phyloP scores from a whole-genome alignment of 2,797 vertebrate species.

The Myripristis jacobus region DNA sequence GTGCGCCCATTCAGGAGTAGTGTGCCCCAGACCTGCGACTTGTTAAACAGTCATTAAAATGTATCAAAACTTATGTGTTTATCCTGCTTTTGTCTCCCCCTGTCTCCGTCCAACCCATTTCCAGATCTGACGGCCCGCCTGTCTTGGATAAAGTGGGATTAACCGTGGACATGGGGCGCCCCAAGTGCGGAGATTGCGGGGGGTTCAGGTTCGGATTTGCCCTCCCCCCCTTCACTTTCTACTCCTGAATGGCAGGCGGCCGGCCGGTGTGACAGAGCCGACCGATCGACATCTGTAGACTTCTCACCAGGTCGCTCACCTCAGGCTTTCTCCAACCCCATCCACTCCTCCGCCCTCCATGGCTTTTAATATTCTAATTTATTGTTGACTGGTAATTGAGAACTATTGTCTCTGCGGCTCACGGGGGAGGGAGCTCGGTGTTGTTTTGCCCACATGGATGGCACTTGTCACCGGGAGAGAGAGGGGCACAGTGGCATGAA shows the following conservation, averaged over 20 bases:
- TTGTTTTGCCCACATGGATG: slow-evolving; percentile 70
- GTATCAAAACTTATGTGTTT: slow-evolving; percentile 76
- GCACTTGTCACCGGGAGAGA: slow-evolving; percentile 67
- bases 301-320: slow-evolving; percentile 80
- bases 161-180: slow-evolving; percentile 60
- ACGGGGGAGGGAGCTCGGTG: slow-evolving; percentile 46
- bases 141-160: slow-evolving; percentile 94
- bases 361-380: slow-evolving; percentile 84
- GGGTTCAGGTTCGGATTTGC: slow-evolving; percentile 27
- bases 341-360: slow-evolving; percentile 41
- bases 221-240: slow-evolving; percentile 27
- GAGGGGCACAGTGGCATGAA: slow-evolving; percentile 58
- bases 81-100: slow-evolving; percentile 71
- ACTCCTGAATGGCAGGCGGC: slow-evolving; percentile 62
- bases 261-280: slow-evolving; percentile 31
- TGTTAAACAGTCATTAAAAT: slow-evolving; percentile 80
- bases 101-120: slow-evolving; percentile 39
- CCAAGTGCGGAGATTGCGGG: slow-evolving; percentile 27
- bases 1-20: slow-evolving; percentile 53
- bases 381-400: slow-evolving; percentile 76
- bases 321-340: slow-evolving; percentile 59
- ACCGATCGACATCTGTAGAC: slow-evolving; percentile 76
- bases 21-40: slow-evolving; percentile 62
- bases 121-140: slow-evolving; percentile 89
- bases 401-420: slow-evolving; percentile 67